A percentile compares a stretch with the other conserved stretches of the same genome.
phyloP scores from a whole-genome alignment of 1,140 invertebrate genomes.

The Vollenhovia emeryi region DNA sequence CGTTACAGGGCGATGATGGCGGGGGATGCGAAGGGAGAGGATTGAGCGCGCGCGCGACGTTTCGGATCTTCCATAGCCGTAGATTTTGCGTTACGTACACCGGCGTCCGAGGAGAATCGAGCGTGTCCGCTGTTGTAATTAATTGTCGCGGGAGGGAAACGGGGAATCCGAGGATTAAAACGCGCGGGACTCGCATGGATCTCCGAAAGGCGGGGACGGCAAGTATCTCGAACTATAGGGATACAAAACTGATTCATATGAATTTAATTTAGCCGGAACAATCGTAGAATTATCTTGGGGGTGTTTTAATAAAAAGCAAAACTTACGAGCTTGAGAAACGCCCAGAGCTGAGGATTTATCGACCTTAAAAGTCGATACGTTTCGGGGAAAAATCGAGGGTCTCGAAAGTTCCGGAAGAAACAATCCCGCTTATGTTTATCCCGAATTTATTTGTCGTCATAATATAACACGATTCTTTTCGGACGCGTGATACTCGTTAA shows the following conservation, averaged over 20 bases:
- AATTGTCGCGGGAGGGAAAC: background rate
- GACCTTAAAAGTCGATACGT: background rate
- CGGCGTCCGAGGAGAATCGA: background rate
- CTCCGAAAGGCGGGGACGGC: background rate
- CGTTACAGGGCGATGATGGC: slow-evolving; percentile 48
- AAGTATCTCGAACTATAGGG: background rate
- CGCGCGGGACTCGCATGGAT: background rate
- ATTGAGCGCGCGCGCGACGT: slow-evolving; percentile 6
- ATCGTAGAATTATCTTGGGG: background rate
- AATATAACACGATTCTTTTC: background rate
- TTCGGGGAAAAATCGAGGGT: background rate
- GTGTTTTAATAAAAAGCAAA: background rate
- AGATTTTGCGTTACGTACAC: slow-evolving; percentile 23
- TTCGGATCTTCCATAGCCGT: slow-evolving; percentile 55
- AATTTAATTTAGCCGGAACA: background rate
- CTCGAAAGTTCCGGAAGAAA: background rate
- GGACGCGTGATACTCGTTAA: background rate
- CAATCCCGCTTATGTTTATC: background rate
- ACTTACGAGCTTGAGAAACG: too few relatives aligned
- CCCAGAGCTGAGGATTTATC: background rate
- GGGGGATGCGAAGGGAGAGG: slow-evolving; percentile 35
- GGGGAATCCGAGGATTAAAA: background rate
- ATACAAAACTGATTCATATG: background rate
- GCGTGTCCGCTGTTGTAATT: background rate
- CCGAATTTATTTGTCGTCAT: background rate